Evolutionary conservation across 2,797 vertebrate species (phyloP), one percentile per base, ranked within the genome.

Genomic region (Chaenodraco wilsoni): DNA sequence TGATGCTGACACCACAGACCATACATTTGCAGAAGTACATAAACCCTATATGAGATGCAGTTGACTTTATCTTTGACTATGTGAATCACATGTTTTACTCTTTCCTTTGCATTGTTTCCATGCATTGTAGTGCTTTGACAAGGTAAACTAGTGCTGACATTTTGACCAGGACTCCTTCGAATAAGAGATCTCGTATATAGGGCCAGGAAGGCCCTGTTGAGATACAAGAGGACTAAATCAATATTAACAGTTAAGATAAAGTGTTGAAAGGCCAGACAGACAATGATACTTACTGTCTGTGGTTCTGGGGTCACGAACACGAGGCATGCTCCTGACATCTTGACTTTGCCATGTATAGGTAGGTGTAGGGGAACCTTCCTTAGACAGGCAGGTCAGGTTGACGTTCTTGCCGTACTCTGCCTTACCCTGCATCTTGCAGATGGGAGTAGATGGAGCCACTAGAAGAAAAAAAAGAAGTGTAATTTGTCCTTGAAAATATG

Each of bases 361-460:
- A 0, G 97, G 97, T 0, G 16, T 0, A 0, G 97, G 97, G 16
- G 94, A 97, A 27, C 97, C 98, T 84, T 98, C 96, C 0, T 69
- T 77, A 0, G 97, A 99, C 1, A 0, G 0, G 37, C 97, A 99
- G 8, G 93, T 97, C 71, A 99, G 85, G 49, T 89, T 94, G 87
- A 99, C 95, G 83, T 96, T 74, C 52, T 95, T 88, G 31, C 94
- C 96, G 0, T 95, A 96, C 77, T 96, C 84, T 0, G 93, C 3
- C 9, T 79, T 94, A 3, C 97, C 97, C 44, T 92, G 0, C 17
- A 96, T 81, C 0, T 52, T 11, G 60, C 97, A 99, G 21, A 89
- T 78, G 0, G 97, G 97, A 0, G 14, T 76, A 11, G 98, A 96
- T 27, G 97, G 98, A 66, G 93, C 78, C 80, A 98, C 98, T 99